These are phyloP conservation scores for Plagodis pulveraria DNA, from an alignment of 2,888 invertebrate genomes.

Conservation along the genomic window DNA sequence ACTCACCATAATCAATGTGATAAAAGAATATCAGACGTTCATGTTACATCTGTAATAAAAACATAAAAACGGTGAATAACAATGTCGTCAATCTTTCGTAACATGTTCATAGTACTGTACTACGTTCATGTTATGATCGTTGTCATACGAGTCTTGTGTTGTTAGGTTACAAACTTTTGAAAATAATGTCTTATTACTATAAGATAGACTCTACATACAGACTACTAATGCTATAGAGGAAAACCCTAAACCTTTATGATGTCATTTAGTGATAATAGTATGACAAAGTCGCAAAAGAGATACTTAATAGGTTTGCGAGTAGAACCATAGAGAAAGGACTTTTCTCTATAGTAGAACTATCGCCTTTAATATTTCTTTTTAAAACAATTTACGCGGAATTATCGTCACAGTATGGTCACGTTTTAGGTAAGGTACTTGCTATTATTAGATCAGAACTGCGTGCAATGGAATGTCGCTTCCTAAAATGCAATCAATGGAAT, in stretches of 20 bases:
- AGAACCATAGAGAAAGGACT: too few relatives aligned
- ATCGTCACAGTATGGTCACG: constrained; percentile 12
- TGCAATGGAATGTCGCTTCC: not conserved
- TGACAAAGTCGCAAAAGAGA: constrained; percentile 47
- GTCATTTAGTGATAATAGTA: constrained; percentile 59
- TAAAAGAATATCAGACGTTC: too few relatives aligned
- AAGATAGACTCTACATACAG: constrained; percentile 30
- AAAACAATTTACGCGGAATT: constrained; percentile 21
- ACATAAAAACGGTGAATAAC: constrained; percentile 31
- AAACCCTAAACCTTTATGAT: constrained; percentile 54
- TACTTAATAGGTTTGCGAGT: constrained; percentile 37
- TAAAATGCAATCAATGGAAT: constrained; percentile 7
- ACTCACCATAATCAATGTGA: too few relatives aligned
- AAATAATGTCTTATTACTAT: constrained; percentile 40
- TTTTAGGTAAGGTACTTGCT: not conserved
- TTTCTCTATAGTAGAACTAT: too few relatives aligned
- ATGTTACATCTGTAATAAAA: constrained; percentile 24
- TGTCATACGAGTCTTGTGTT: constrained; percentile 32
- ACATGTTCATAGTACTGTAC: constrained; percentile 22
- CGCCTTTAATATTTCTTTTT: constrained; percentile 27
- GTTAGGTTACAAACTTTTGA: constrained; percentile 45
- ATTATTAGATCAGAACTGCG: not conserved
- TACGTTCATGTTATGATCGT: constrained; percentile 34
- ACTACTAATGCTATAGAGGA: constrained; percentile 52
- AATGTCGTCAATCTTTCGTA: constrained; percentile 37